Conservation (phyloP, 2,113 vertebrate species). For the Maccullochella peelii region DNA sequence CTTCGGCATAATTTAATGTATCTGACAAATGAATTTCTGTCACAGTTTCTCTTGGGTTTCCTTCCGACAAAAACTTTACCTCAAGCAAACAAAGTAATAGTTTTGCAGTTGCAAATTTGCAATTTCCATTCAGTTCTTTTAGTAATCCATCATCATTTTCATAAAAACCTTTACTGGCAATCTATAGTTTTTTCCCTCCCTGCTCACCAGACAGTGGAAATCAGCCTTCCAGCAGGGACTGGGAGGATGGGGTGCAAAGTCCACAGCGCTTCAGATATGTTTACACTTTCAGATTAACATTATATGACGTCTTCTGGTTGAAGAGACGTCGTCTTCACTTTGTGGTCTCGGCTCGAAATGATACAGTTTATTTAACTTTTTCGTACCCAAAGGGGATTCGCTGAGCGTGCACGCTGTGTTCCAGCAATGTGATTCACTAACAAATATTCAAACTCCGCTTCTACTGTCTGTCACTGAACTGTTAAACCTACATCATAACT, state of each 20-base stretch:
- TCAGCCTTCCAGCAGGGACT: background rate
- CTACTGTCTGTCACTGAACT: background rate
- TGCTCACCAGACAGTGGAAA: constrained; percentile 1
- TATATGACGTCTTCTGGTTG: background rate
- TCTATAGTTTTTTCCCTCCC: background rate
- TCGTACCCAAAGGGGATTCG: background rate
- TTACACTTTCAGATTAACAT: constrained; percentile 7
- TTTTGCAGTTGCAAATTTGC: background rate
- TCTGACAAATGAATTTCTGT: background rate
- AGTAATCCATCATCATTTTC: background rate
- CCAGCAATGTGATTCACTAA: too few species aligned
- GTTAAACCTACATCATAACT: background rate
- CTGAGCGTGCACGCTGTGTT: too few species aligned
- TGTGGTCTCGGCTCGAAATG: background rate
- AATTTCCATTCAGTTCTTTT: background rate
- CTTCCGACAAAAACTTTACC: background rate
- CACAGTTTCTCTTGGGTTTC: background rate
- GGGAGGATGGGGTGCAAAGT: background rate
- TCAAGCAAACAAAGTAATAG: background rate
- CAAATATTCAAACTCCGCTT: background rate
- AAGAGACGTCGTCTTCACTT: background rate
- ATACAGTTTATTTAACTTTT: background rate
- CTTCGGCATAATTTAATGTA: background rate
- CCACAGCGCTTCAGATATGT: background rate
- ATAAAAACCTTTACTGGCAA: background rate